phyloP scores from a whole-genome alignment of 2,113 vertebrate genomes.

The Phyllostomus hastatus region DNA sequence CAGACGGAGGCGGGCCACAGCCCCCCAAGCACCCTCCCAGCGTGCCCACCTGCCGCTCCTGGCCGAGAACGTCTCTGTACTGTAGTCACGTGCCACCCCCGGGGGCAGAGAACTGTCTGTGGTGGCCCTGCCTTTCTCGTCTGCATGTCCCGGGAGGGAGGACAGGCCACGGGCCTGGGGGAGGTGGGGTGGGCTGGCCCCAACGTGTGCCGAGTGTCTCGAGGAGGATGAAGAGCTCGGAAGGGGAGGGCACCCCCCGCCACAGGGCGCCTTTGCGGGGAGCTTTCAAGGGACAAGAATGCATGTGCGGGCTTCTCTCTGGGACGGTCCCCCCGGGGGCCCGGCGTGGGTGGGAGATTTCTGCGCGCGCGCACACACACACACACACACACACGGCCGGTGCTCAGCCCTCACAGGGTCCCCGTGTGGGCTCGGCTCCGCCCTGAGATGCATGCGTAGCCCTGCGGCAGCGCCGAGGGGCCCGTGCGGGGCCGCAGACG shows the following conservation, averaged over 20 bases:
- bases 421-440: neutral
- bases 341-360: rapidly evolving
- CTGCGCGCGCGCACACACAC: rapidly evolving
- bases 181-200: neutral
- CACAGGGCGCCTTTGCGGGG: rapidly evolving
- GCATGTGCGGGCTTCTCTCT: rapidly evolving
- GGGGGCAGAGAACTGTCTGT: neutral
- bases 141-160: neutral
- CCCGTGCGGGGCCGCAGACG: too few relatives aligned
- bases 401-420: neutral
- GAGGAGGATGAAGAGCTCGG: rapidly evolving
- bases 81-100: neutral
- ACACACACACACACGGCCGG: neutral
- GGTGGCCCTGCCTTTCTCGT: too few relatives aligned
- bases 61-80: rapidly evolving
- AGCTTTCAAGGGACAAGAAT: too few relatives aligned
- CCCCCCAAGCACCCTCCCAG: rapidly evolving
- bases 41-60: rapidly evolving
- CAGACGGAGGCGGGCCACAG: rapidly evolving
- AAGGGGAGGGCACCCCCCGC: rapidly evolving
- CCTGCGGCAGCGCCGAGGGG: too few relatives aligned
- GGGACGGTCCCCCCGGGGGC: neutral
- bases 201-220: rapidly evolving
- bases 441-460: neutral
- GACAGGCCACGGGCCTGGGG: neutral